Percentiles rank a stretch among this genome's conserved stretches.
Evolutionary conservation across 2,888 invertebrate species (phyloP).

Genomic region (Deilephila porcellus): DNA sequence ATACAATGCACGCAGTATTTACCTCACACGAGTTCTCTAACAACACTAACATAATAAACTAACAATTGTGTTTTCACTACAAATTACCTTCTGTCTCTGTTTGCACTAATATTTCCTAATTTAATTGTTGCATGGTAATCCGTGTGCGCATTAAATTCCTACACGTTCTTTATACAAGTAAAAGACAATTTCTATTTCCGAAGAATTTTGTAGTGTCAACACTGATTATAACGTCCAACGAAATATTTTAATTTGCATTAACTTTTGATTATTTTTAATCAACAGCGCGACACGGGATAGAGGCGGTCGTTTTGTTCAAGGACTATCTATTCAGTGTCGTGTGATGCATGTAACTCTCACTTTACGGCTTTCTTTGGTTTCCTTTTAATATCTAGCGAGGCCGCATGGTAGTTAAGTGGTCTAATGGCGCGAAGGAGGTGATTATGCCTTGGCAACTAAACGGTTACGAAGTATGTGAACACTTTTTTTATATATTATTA

Average conservation of each 20-base stretch:
- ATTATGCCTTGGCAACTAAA: slow-evolving; percentile 82
- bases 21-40: slow-evolving; percentile 50
- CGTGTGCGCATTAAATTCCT: background rate
- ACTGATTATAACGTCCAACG: background rate
- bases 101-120: background rate
- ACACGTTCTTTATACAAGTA: background rate
- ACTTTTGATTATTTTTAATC: slow-evolving; percentile 13
- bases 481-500: slow-evolving; percentile 34
- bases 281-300: slow-evolving; percentile 11
- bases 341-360: slow-evolving; percentile 71
- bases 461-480: slow-evolving; percentile 75
- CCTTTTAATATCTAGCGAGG: slow-evolving; percentile 73
- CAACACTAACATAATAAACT: slow-evolving; percentile 38
- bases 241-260: slow-evolving; percentile 27
- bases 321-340: slow-evolving; percentile 35
- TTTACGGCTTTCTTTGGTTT: slow-evolving; percentile 75
- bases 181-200: background rate
- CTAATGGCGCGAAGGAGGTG: slow-evolving; percentile 80
- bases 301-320: slow-evolving; percentile 9
- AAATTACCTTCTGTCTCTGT: slow-evolving; percentile 20
- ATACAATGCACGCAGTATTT: slow-evolving; percentile 64
- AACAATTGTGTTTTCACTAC: slow-evolving; percentile 36
- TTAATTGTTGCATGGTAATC: slow-evolving; percentile 9
- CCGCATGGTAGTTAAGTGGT: slow-evolving; percentile 85
- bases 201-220: slow-evolving; percentile 21